Evolutionary conservation across 1,140 invertebrate genomes (phyloP).

Genomic region (Theocolax elegans): DNA sequence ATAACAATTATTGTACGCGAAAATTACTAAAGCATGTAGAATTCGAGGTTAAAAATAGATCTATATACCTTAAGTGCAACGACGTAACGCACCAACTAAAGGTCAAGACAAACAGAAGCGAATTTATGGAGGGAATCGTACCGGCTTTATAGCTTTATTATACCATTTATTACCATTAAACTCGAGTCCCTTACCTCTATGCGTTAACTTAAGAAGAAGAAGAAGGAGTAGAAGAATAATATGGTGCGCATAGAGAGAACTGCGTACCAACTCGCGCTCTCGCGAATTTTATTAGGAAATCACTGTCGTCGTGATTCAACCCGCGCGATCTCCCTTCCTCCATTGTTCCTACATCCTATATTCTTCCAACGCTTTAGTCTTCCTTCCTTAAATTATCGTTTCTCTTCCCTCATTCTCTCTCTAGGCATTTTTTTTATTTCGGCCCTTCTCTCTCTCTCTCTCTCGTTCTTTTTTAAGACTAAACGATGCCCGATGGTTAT

Average conservation of each 20-base stretch:
- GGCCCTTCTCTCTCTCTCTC: neutral
- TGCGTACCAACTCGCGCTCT: no score
- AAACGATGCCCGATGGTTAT: slow-evolving; percentile 18
- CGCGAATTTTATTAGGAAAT: slow-evolving; percentile 50
- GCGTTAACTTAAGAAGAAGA: no score
- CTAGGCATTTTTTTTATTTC: slow-evolving; percentile 11
- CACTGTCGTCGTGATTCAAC: slow-evolving; percentile 45
- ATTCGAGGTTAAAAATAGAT: no score
- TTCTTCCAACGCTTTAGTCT: slow-evolving; percentile 11
- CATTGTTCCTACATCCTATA: slow-evolving; percentile 31
- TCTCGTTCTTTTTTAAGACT: neutral
- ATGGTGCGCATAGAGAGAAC: neutral
- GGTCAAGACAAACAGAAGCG: no score
- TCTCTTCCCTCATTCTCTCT: slow-evolving; percentile 7
- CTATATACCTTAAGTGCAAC: no score
- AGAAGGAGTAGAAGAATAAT: no score
- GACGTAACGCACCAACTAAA: no score
- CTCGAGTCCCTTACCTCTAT: neutral
- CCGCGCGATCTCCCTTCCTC: neutral
- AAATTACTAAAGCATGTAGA: no score
- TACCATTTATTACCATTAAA: slow-evolving; percentile 34
- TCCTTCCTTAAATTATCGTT: slow-evolving; percentile 50
- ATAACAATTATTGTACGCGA: no score
- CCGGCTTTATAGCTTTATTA: slow-evolving; percentile 31
- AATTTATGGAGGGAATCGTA: neutral